Base-by-base conservation (phyloP, 2,888 invertebrate species). In the Hirudinaria manillensis region DNA sequence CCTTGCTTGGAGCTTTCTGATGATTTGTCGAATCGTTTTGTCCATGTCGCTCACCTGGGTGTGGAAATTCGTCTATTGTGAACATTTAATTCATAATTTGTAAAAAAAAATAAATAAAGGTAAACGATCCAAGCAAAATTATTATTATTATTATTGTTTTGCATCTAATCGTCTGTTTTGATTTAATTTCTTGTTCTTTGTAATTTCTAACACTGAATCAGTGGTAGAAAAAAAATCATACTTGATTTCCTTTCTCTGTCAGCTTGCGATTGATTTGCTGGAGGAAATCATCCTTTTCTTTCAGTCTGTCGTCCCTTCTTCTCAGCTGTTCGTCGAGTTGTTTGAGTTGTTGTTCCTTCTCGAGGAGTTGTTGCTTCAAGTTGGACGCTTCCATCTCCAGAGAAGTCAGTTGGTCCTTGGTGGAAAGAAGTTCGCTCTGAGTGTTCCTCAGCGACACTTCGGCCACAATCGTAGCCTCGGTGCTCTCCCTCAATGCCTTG, bases 221-320 rank as follows among this genome's bases (percentile, higher is more conserved):
- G 38, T 4, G 45, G 13, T 45, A 10, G 10, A 16, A 10, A 45
- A 45, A 45, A 16, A 45, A 45, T 16, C 67, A 0, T 21, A 74
- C 67, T 74, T 83, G 82, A 38, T 81, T 80, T 51, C 80, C 79
- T 70, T 79, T 79, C 21, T 79, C 79, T 21, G 81, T 80, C 24
- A 83, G 74, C 32, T 77, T 80, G 3, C 76, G 68, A 75, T 82
- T 82, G 21, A 84, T 72, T 65, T 81, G 79, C 70, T 80, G 79
- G 21, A 84, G 73, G 21, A 82, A 79, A 21, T 82, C 82, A 74
- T 84, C 83, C 77, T 84, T 84, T 72, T 84, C 83, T 65, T 80
- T 81, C 21, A 85, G 77, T 45, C 83, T 76, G 61, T 83, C 84
- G 70, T 84, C 84, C 34, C 82, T 77, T 10, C 78, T 78, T 6